Evolutionary conservation across 2,888 invertebrate genomes (phyloP).

Genomic region (Hydraecia micacea): DNA sequence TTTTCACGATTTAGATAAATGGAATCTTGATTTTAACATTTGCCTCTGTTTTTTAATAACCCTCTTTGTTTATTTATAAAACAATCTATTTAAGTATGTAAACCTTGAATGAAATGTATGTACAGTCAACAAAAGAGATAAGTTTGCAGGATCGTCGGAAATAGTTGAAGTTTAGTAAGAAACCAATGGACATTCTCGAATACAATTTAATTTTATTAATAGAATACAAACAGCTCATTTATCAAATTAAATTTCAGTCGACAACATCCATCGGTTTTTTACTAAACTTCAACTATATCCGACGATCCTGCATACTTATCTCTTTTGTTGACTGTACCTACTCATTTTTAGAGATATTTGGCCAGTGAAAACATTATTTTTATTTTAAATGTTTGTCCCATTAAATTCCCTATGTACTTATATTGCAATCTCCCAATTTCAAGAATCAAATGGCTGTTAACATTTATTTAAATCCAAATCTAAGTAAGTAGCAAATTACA

Average conservation of each 20-base stretch:
- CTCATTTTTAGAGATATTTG: not conserved
- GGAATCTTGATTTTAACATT: not conserved
- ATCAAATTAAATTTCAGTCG: too few relatives aligned
- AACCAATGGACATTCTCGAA: too few relatives aligned
- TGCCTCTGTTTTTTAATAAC: not conserved
- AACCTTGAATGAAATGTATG: not conserved
- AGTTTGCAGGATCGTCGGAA: too few relatives aligned
- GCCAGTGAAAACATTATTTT: not conserved
- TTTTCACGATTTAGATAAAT: not conserved
- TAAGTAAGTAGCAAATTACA: not conserved
- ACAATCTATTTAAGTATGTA: not conserved
- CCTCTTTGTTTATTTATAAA: not conserved
- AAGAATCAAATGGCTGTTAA: too few relatives aligned
- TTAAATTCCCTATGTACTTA: not conserved
- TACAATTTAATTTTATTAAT: too few relatives aligned
- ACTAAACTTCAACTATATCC: too few relatives aligned
- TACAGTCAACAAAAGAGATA: too few relatives aligned
- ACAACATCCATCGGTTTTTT: too few relatives aligned
- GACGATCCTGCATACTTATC: too few relatives aligned
- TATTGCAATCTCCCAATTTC: not conserved
- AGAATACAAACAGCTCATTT: too few relatives aligned
- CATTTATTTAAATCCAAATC: not conserved
- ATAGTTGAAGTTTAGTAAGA: too few relatives aligned
- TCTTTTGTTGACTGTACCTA: too few relatives aligned
- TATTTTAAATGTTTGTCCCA: not conserved